A percentile compares a stretch with the other conserved stretches of the same genome.
Evolutionary conservation across 1,140 invertebrate genomes (phyloP).

Genomic region (Hyphantria cunea): DNA sequence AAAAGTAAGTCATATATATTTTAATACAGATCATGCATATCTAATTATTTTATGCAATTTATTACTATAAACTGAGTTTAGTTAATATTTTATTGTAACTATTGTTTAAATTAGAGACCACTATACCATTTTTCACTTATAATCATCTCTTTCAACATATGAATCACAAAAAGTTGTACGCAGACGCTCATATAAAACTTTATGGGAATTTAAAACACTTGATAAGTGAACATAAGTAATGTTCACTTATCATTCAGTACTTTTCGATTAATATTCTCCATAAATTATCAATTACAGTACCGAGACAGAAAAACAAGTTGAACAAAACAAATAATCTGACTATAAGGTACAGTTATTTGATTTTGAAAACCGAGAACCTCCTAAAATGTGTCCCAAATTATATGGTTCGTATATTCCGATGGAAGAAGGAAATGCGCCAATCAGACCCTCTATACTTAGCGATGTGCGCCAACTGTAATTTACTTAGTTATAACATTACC

Average conservation of each 20-base stretch:
- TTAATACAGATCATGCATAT: too few relatives aligned
- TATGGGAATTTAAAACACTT: too few relatives aligned
- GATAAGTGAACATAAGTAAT: not conserved
- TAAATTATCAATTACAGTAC: slow-evolving; percentile 13
- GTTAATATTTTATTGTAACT: too few relatives aligned
- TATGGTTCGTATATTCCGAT: slow-evolving; percentile 17
- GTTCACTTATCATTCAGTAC: not conserved
- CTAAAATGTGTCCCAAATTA: slow-evolving; percentile 17
- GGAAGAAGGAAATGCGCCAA: slow-evolving; percentile 17
- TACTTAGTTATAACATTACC: slow-evolving; percentile 51
- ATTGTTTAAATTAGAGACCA: too few relatives aligned
- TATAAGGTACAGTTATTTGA: slow-evolving; percentile 19
- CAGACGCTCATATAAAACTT: too few relatives aligned
- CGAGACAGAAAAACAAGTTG: slow-evolving; percentile 3
- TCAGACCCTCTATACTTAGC: slow-evolving; percentile 42
- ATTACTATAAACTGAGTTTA: too few relatives aligned
- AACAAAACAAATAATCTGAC: slow-evolving; percentile 16
- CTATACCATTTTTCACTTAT: too few relatives aligned
- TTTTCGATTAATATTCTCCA: not conserved
- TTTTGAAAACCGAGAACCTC: slow-evolving; percentile 12
- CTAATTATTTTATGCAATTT: too few relatives aligned
- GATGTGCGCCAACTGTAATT: slow-evolving; percentile 47
- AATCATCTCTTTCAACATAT: too few relatives aligned
- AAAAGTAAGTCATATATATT: too few relatives aligned
- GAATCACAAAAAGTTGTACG: too few relatives aligned